Percentiles rank a stretch among this genome's conserved stretches.
Conservation (phyloP, 2,888 invertebrate species). For the Morpho deidamia region DNA sequence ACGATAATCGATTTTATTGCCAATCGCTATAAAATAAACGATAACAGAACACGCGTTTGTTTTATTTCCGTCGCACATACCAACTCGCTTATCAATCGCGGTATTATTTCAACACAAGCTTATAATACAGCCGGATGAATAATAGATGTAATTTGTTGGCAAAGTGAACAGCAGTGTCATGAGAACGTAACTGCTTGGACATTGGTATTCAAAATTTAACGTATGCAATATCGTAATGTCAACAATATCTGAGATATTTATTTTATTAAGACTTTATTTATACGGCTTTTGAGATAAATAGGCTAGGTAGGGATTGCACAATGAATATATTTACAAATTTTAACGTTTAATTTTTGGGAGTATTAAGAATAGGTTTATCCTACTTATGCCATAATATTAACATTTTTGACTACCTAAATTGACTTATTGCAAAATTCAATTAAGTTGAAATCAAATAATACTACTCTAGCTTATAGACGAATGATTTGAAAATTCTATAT, state of each 20-base stretch:
- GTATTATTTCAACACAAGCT: slow-evolving; percentile 46
- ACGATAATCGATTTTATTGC: slow-evolving; percentile 65
- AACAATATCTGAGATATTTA: slow-evolving; percentile 3
- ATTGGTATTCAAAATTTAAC: slow-evolving; percentile 2
- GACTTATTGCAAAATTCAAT: no score
- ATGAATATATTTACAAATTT: not conserved
- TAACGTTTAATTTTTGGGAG: not conserved
- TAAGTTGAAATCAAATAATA: no score
- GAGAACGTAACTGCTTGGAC: not conserved
- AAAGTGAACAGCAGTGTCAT: slow-evolving; percentile 1
- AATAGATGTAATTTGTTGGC: slow-evolving; percentile 41
- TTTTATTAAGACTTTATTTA: slow-evolving; percentile 1
- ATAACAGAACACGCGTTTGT: slow-evolving; percentile 43
- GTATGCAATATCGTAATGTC: not conserved
- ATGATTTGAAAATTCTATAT: no score
- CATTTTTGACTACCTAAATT: no score
- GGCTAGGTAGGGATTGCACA: not conserved
- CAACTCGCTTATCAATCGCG: slow-evolving; percentile 52
- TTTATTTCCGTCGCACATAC: slow-evolving; percentile 48
- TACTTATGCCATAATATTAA: no score
- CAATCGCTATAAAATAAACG: slow-evolving; percentile 55
- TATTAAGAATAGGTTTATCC: no score
- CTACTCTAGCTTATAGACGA: no score
- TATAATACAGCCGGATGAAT: slow-evolving; percentile 37
- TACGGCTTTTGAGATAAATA: not conserved